phyloP scores from a whole-genome alignment of 2,888 invertebrate species.

The Alloplasta piceator region DNA sequence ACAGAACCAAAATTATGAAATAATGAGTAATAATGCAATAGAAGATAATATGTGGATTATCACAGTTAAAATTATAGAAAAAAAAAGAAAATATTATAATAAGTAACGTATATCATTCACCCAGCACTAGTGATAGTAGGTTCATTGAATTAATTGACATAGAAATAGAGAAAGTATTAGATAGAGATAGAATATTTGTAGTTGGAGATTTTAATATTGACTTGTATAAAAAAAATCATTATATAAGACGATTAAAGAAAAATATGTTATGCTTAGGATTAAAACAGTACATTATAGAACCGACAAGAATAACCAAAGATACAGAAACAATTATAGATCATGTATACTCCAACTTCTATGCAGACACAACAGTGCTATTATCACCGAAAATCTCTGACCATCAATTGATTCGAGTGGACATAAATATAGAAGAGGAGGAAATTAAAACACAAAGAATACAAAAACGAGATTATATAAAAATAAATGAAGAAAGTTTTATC shows the following conservation, averaged over 20 bases:
- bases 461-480: slow-evolving; percentile 42
- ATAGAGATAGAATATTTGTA: slow-evolving; percentile 11
- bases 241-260: slow-evolving; percentile 36
- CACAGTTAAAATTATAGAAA: no score
- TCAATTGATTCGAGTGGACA: slow-evolving; percentile 35
- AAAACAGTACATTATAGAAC: slow-evolving; percentile 39
- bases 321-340: slow-evolving; percentile 52
- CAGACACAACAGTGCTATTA: slow-evolving; percentile 30
- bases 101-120: slow-evolving; percentile 50
- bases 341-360: slow-evolving; percentile 44
- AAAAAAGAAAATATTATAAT: no score
- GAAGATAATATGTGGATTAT: no score
- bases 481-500: not conserved
- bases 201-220: slow-evolving; percentile 50
- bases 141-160: slow-evolving; percentile 33
- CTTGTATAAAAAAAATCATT: slow-evolving; percentile 29
- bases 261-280: slow-evolving; percentile 46
- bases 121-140: slow-evolving; percentile 48
- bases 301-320: slow-evolving; percentile 41
- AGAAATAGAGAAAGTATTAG: slow-evolving; percentile 7
- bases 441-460: slow-evolving; percentile 4
- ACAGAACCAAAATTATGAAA: no score
- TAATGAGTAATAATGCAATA: no score
- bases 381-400: slow-evolving; percentile 54
- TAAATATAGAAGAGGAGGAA: slow-evolving; percentile 11